These are phyloP conservation scores for Trididemnum miniatum DNA, from an alignment of 23 tunicate species.

Conservation along the genomic window DNA sequence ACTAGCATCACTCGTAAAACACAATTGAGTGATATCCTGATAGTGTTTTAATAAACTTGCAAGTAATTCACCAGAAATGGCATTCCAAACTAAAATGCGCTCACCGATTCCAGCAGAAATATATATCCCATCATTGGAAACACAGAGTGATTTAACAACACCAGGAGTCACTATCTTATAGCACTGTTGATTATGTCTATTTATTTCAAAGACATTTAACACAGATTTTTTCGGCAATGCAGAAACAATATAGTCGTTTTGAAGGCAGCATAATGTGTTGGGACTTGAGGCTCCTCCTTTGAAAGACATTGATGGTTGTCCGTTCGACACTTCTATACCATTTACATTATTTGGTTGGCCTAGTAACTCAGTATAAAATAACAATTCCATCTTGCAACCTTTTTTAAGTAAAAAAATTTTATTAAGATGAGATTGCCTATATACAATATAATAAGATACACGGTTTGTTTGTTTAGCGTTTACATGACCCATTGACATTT, in stretches of 20 bases:
- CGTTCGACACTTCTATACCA: constrained; percentile 30
- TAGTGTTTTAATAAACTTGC: constrained; percentile 62
- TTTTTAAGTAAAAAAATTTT: too few relatives aligned
- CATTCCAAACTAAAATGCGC: constrained; percentile 64
- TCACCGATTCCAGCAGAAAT: constrained; percentile 73
- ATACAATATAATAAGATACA: too few relatives aligned
- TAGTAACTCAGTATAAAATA: constrained; percentile 36
- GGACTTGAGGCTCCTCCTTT: constrained; percentile 45
- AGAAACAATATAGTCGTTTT: constrained; percentile 48
- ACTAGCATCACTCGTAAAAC: constrained; percentile 44
- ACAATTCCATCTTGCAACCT: constrained; percentile 44
- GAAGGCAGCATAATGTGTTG: constrained; percentile 40
- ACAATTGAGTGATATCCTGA: constrained; percentile 59
- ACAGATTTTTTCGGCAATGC: constrained; percentile 68
- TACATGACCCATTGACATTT: too few relatives aligned
- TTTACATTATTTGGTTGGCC: constrained; percentile 53
- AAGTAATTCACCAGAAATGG: constrained; percentile 55
- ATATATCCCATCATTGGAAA: constrained; percentile 39
- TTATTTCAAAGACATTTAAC: constrained; percentile 58
- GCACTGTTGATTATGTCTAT: constrained; percentile 48
- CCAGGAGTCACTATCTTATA: constrained; percentile 66
- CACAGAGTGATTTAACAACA: constrained; percentile 38
- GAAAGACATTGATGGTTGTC: constrained; percentile 44
- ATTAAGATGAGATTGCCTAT: too few relatives aligned
- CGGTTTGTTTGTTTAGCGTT: too few relatives aligned